Evolutionary conservation across 2,797 vertebrate species (phyloP).

Genomic region (Catharus ustulatus): DNA sequence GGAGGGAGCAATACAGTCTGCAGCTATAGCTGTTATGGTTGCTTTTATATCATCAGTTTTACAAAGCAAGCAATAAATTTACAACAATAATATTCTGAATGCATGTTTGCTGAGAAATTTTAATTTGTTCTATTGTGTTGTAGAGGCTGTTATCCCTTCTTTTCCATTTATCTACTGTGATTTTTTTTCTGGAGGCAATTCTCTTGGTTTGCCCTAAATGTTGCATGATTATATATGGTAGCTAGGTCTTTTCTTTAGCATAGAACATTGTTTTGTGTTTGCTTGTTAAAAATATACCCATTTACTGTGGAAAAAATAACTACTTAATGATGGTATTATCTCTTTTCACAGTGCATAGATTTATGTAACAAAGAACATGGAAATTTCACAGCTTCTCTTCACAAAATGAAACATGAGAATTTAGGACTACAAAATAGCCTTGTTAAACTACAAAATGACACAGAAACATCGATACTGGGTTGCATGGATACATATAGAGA

Average conservation of each 20-base stretch:
- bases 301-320: constrained; percentile 7
- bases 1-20: constrained; percentile 20
- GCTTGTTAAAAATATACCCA: constrained; percentile 31
- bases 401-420: constrained; percentile 59
- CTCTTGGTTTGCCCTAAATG: constrained; percentile 9
- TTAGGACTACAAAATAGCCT: constrained; percentile 58
- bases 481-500: constrained; percentile 11
- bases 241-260: constrained; percentile 24
- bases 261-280: constrained; percentile 33
- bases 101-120: constrained; percentile 40
- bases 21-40: not conserved
- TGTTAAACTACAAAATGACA: constrained; percentile 50
- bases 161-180: not conserved
- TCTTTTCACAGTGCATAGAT: constrained; percentile 66
- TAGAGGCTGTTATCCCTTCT: constrained; percentile 23
- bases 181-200: constrained; percentile 36
- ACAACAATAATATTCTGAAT: constrained; percentile 22
- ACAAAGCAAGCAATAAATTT: not conserved
- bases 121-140: constrained; percentile 51
- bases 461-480: constrained; percentile 3
- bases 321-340: constrained; percentile 42
- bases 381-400: constrained; percentile 37
- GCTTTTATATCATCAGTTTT: constrained; percentile 8
- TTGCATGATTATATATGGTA: constrained; percentile 28
- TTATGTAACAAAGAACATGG: constrained; percentile 56